Evolutionary conservation across 2,888 invertebrate genomes (phyloP).

Genomic region (Nyleta sp.): DNA sequence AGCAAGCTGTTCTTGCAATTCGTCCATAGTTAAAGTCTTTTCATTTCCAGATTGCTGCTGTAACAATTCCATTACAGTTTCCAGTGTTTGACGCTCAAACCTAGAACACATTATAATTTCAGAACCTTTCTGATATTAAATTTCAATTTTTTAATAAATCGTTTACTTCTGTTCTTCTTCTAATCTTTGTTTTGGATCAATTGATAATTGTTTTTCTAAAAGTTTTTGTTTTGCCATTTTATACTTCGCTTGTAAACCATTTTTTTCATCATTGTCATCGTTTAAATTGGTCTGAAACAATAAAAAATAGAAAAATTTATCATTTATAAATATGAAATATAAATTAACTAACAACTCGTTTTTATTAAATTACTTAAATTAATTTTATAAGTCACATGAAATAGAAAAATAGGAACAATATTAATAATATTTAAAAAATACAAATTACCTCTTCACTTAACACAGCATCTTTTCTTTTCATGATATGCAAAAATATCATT

Average conservation of each 20-base stretch:
- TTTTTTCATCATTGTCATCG: constrained; percentile 8
- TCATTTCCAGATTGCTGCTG: constrained; percentile 34
- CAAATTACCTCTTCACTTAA: neutral
- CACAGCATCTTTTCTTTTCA: neutral
- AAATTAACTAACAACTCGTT: too few species aligned
- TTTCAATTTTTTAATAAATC: neutral
- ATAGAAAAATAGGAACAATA: neutral
- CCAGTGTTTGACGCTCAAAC: constrained; percentile 18
- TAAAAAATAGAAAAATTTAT: too few species aligned
- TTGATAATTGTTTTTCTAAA: constrained; percentile 32
- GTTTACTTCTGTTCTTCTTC: constrained; percentile 41
- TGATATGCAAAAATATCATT: neutral
- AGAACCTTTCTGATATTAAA: too few species aligned
- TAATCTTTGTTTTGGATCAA: constrained; percentile 15
- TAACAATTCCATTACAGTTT: constrained; percentile 47
- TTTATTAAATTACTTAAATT: too few species aligned
- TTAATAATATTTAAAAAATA: neutral
- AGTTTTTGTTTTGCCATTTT: constrained; percentile 51
- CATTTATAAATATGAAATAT: too few species aligned
- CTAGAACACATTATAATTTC: too few species aligned
- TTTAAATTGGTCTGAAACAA: neutral
- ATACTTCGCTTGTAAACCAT: constrained; percentile 44
- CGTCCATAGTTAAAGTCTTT: constrained; percentile 36
- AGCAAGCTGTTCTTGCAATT: constrained; percentile 38
- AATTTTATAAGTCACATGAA: too few species aligned